A percentile compares a stretch with the other conserved stretches of the same genome.
These are phyloP conservation scores for Paralvinella palmiformis DNA, from an alignment of 1,140 invertebrate genomes.

Conservation along the genomic window DNA sequence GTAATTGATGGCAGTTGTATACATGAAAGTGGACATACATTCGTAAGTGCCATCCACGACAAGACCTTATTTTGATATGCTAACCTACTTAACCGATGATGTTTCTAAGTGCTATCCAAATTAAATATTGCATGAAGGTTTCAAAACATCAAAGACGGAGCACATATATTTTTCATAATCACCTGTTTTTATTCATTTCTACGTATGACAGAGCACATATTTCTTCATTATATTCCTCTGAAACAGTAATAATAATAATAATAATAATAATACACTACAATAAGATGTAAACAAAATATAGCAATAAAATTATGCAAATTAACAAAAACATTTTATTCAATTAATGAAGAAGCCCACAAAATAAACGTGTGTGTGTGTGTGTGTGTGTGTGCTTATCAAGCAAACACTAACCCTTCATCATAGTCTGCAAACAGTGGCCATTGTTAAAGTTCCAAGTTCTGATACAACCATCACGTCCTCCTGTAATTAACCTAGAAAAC, in stretches of 20 bases:
- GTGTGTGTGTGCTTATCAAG: too few species aligned
- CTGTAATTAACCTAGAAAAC: constrained; percentile 45
- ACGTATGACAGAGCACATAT: constrained; percentile 47
- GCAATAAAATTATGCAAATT: neutral
- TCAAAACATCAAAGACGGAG: too few species aligned
- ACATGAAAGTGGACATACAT: too few species aligned
- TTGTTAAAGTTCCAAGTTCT: constrained; percentile 52
- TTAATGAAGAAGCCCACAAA: too few species aligned
- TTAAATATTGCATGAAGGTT: too few species aligned
- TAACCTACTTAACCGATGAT: too few species aligned
- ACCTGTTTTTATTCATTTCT: constrained; percentile 50
- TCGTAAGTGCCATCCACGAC: too few species aligned
- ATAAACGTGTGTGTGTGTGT: too few species aligned
- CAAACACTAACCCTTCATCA: constrained; percentile 34
- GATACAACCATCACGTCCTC: constrained; percentile 46
- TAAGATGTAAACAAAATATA: neutral
- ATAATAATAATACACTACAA: neutral
- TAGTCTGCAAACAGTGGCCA: constrained; percentile 46
- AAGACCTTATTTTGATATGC: too few species aligned
- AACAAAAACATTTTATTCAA: neutral
- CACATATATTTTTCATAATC: too few species aligned
- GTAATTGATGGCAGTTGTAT: too few species aligned
- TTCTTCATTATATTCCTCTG: constrained; percentile 39
- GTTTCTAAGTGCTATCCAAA: too few species aligned
- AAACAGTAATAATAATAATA: constrained; percentile 20